Evolutionary conservation across 2,797 vertebrate species (phyloP).

Genomic region (Argyrosomus regius): DNA sequence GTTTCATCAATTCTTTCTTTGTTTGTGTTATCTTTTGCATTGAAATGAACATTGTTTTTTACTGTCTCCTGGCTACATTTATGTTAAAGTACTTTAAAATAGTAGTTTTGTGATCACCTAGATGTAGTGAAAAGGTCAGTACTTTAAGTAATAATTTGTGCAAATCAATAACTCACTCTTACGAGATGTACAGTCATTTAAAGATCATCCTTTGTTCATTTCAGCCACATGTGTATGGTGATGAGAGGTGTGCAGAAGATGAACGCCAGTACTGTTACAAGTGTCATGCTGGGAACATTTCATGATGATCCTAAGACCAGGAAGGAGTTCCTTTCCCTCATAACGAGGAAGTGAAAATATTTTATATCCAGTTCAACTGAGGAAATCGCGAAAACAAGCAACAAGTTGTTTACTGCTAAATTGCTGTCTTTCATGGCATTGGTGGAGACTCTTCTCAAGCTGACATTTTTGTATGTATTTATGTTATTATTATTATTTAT

Average conservation of each 20-base stretch:
- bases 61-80: no score
- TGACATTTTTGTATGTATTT: not conserved
- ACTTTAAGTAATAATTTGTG: not conserved
- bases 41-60: not conserved
- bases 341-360: constrained; percentile 29
- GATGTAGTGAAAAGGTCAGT: not conserved
- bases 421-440: not conserved
- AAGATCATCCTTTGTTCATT: constrained; percentile 13
- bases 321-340: constrained; percentile 59
- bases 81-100: not conserved
- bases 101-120: not conserved
- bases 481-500: not conserved
- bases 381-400: not conserved
- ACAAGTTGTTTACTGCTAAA: not conserved
- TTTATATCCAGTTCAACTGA: not conserved
- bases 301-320: constrained; percentile 77
- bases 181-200: not conserved
- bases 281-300: constrained; percentile 76
- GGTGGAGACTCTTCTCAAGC: not conserved
- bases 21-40: not conserved
- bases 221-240: constrained; percentile 84
- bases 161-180: not conserved
- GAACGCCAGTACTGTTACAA: constrained; percentile 78
- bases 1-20: no score
- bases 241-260: constrained; percentile 87